phyloP scores from a whole-genome alignment of 2,888 invertebrate species.

The Flexamia atlantica region DNA sequence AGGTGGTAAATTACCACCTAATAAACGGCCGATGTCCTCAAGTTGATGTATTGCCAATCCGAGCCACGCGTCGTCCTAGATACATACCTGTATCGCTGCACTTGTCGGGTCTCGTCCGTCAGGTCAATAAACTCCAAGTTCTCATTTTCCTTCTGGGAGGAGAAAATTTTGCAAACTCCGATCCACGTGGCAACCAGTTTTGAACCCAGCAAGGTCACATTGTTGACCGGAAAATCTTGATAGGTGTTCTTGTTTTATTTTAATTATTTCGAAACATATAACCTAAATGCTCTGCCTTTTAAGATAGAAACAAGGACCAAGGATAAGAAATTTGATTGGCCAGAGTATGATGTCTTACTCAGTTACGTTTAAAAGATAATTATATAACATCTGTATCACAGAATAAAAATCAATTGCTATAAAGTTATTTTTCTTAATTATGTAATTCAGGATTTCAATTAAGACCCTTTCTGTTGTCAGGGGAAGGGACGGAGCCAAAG shows the following conservation, averaged over 20 bases:
- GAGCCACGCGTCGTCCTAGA: conserved; percentile 22
- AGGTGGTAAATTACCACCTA: neutral
- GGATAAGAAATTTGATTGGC: too few species aligned
- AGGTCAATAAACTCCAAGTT: conserved; percentile 4
- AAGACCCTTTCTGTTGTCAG: too few species aligned
- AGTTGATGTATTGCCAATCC: neutral
- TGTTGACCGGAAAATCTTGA: neutral
- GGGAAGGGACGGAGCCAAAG: too few species aligned
- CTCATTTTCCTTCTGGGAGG: neutral
- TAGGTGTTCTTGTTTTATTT: neutral
- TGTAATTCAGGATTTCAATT: too few species aligned
- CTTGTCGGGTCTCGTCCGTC: neutral
- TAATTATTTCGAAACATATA: too few species aligned
- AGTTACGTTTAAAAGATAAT: too few species aligned
- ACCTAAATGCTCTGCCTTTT: too few species aligned
- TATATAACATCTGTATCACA: too few species aligned
- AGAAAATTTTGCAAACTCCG: neutral
- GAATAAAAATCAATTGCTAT: too few species aligned
- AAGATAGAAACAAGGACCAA: too few species aligned
- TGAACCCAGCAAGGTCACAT: neutral
- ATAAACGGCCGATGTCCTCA: neutral
- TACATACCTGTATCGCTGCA: conserved; percentile 10
- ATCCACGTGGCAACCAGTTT: conserved; percentile 24
- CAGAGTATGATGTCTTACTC: too few species aligned
- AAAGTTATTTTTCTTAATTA: too few species aligned